A percentile compares a stretch with the other conserved stretches of the same genome.
Conservation (phyloP, 2,888 invertebrate species). For the Lasioglossum marginatum region DNA sequence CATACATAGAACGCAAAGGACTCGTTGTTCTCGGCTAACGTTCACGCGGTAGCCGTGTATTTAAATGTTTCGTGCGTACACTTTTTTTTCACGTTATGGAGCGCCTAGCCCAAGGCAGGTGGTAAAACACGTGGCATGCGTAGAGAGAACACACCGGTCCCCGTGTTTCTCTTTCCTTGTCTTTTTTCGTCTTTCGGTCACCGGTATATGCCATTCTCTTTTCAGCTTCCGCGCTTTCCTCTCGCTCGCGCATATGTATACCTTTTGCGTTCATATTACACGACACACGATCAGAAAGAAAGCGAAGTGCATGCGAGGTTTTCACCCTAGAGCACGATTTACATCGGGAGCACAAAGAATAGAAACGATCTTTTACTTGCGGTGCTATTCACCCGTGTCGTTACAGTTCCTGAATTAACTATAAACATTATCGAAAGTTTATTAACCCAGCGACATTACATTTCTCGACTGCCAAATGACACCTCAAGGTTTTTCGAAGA, state of each 20-base stretch:
- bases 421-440: background rate
- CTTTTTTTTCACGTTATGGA: conserved; percentile 53
- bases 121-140: conserved; percentile 71
- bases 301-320: conserved; percentile 35
- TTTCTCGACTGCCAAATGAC: background rate
- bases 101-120: conserved; percentile 63
- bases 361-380: conserved; percentile 19
- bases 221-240: conserved; percentile 31
- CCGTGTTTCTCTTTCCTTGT: conserved; percentile 40
- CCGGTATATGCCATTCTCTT: conserved; percentile 22
- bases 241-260: conserved; percentile 10
- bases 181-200: conserved; percentile 46
- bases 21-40: conserved; percentile 11
- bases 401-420: background rate
- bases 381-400: conserved; percentile 15
- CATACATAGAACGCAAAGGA: background rate
- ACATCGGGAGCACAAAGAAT: conserved; percentile 19
- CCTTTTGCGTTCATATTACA: conserved; percentile 37
- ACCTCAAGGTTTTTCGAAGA: background rate
- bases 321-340: conserved; percentile 50
- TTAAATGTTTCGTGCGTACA: conserved; percentile 44
- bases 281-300: conserved; percentile 30
- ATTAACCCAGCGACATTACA: background rate
- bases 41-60: conserved; percentile 34
- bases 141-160: conserved; percentile 62